Base-by-base conservation (phyloP, 1,140 invertebrate species). In the Aricia agestis region DNA sequence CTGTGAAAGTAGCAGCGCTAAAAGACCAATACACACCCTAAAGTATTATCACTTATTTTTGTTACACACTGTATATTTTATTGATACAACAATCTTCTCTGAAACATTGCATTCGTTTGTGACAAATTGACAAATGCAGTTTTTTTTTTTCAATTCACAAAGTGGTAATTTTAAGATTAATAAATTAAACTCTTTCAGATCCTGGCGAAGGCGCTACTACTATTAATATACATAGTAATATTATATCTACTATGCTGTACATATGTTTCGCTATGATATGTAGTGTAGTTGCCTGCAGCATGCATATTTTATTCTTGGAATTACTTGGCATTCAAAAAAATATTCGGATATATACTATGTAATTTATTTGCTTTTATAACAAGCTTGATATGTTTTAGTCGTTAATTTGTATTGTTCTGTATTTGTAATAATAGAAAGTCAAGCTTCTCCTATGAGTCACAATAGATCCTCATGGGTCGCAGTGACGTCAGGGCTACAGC, bases 171-270 rank as follows among this genome's bases (percentile, higher is more conserved):
- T 42, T 9, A n/a, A 45, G 7, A 45, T 9, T 63, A 59, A n/a
- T 59, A 59, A 15, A 7, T 59, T 25, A 63, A 63, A 63, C 59
- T 63, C 72, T 87, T 89, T 77, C 85, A 89, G 87, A 89, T 89
- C 84, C 74, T 78, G 80, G 81, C 80, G 83, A 68, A 80, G 87
- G 82, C 81, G 87, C 74, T 80, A 83, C 84, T 81, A 82, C 83
- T 83, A 81, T 81, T 89, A 83, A 79, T 70, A 59, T n/a, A n/a
- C n/a, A n/a, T 67, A 76, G 75, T 79, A 78, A 72, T 74, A 77
- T 74, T 83, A 78, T 79, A 77, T 79, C 75, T 71, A 25, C 67
- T 66, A 69, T 59, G 78, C 78, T 80, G 77, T 80, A 77, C 71
- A 81, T 80, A 79, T 68, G 71, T 81, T 69, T 78, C 67, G 73